Evolutionary conservation across 2,113 vertebrate genomes (phyloP).

Genomic region (Muntiacus muntjak): DNA sequence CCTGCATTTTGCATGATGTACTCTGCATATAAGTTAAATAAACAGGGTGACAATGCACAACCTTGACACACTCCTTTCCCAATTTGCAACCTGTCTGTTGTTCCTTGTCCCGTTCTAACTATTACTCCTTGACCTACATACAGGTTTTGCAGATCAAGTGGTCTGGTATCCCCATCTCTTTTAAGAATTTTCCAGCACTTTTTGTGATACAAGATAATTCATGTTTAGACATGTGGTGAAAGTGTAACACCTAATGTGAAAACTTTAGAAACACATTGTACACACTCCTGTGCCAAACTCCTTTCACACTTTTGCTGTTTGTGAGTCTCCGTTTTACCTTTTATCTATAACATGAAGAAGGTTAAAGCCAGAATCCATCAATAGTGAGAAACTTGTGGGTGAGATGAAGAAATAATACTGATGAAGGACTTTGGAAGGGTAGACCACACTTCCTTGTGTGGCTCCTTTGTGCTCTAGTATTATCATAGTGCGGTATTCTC

Average conservation of each 20-base stretch:
- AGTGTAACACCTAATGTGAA: background rate
- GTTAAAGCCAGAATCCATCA: constrained; percentile 21
- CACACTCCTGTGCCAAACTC: background rate
- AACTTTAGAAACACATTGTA: background rate
- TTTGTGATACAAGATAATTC: background rate
- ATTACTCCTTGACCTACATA: background rate
- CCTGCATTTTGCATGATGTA: background rate
- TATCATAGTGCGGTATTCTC: background rate
- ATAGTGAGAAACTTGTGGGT: constrained; percentile 16
- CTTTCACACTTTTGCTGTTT: constrained; percentile 19
- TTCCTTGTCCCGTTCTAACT: background rate
- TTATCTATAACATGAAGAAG: constrained; percentile 48
- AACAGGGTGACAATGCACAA: background rate
- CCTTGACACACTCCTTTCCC: background rate
- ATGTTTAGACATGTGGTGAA: background rate
- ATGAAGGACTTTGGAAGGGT: background rate
- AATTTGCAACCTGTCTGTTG: background rate
- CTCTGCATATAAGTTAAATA: background rate
- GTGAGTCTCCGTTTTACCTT: constrained; percentile 9
- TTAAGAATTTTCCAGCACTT: background rate
- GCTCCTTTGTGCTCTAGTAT: background rate
- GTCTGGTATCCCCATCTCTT: background rate
- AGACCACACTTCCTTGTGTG: background rate
- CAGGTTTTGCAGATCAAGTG: background rate
- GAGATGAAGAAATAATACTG: background rate